Conservation (phyloP, 2,888 invertebrate genomes). For the Rhagophthalmus giganteus region DNA sequence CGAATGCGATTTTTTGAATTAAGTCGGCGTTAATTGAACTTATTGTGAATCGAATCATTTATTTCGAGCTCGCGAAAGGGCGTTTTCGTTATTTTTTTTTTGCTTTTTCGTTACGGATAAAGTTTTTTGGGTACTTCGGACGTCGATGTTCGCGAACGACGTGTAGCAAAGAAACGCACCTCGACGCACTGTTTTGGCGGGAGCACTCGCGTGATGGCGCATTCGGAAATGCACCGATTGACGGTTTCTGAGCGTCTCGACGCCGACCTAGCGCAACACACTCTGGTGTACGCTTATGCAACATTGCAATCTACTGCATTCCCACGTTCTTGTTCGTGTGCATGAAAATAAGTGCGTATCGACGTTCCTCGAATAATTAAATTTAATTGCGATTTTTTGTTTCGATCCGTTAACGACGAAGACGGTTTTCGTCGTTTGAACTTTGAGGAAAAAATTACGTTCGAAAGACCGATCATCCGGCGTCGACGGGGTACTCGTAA, state of each 20-base stretch:
- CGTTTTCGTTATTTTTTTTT: not conserved
- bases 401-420: too few relatives aligned
- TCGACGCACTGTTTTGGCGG: slow-evolving; percentile 41
- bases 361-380: too few relatives aligned
- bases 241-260: slow-evolving; percentile 46
- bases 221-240: slow-evolving; percentile 50
- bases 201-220: slow-evolving; percentile 34
- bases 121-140: not conserved
- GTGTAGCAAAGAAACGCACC: slow-evolving; percentile 34
- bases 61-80: not conserved
- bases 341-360: too few relatives aligned
- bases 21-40: too few relatives aligned
- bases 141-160: not conserved
- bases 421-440: too few relatives aligned
- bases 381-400: too few relatives aligned
- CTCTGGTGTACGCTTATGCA: slow-evolving; percentile 53
- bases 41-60: too few relatives aligned
- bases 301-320: slow-evolving; percentile 43
- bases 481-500: too few relatives aligned
- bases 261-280: slow-evolving; percentile 57
- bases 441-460: too few relatives aligned
- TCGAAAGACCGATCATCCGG: too few relatives aligned
- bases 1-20: too few relatives aligned
- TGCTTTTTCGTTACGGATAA: not conserved
- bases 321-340: slow-evolving; percentile 35